These are phyloP conservation scores for Crypturellus tataupa DNA, from an alignment of 2,797 vertebrate species.

Conservation along the genomic window DNA sequence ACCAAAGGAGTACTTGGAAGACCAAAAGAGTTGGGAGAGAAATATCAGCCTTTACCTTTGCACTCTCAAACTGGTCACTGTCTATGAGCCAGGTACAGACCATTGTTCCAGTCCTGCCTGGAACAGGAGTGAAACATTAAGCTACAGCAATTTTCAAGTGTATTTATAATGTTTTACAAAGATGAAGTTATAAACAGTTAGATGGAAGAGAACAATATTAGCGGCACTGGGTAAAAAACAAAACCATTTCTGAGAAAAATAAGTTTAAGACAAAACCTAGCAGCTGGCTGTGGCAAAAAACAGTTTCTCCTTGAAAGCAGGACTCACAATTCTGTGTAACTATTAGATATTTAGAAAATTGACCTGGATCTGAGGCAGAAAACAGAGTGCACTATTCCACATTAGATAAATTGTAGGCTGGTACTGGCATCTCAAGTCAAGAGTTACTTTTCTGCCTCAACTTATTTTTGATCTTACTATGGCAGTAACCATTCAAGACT, in stretches of 20 bases:
- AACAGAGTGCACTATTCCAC: not conserved
- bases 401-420: not conserved
- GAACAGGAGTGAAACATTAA: conserved; percentile 23
- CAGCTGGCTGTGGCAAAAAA: not conserved
- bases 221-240: not conserved
- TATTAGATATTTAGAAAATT: not conserved
- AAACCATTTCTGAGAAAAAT: not conserved
- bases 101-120: conserved; percentile 96
- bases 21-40: not conserved
- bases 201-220: not conserved
- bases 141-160: not conserved
- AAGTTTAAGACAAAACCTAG: not conserved
- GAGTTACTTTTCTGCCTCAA: not conserved
- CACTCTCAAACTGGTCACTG: conserved; percentile 90
- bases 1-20: not conserved
- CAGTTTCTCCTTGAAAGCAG: not conserved
- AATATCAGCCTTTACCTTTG: conserved; percentile 83
- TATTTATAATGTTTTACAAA: not conserved
- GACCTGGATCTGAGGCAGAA: not conserved
- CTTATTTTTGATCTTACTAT: not conserved
- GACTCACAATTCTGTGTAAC: not conserved
- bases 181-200: not conserved
- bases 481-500: not conserved
- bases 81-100: conserved; percentile 93
- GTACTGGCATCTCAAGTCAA: not conserved